Conservation (phyloP, 2,113 vertebrate species). For the Plestiodon gilberti region DNA sequence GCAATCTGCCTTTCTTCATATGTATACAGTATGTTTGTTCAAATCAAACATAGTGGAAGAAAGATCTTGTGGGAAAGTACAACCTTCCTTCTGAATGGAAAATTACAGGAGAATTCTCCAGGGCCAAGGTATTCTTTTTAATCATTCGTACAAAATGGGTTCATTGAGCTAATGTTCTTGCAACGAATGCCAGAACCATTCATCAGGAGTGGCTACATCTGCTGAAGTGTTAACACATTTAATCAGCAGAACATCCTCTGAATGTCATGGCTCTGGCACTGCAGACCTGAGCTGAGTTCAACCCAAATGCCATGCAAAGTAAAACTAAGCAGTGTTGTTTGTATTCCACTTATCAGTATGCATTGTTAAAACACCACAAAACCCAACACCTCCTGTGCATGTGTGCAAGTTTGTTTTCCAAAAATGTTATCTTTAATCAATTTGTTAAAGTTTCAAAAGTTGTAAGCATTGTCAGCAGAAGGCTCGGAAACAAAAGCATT, state of each 20-base stretch:
- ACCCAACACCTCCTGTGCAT: background rate
- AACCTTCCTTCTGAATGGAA: constrained; percentile 53
- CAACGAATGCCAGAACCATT: constrained; percentile 70
- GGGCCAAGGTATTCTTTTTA: constrained; percentile 63
- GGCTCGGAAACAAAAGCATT: background rate
- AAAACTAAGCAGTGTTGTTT: constrained; percentile 5
- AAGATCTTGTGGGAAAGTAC: constrained; percentile 43
- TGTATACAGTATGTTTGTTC: constrained; percentile 3
- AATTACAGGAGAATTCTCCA: constrained; percentile 54
- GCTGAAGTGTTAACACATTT: constrained; percentile 63
- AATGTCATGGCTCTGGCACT: constrained; percentile 55
- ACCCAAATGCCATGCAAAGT: constrained; percentile 34
- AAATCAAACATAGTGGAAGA: constrained; percentile 19
- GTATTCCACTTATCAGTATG: background rate
- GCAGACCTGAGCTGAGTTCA: constrained; percentile 45
- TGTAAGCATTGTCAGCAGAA: background rate
- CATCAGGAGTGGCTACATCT: constrained; percentile 57
- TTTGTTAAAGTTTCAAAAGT: background rate
- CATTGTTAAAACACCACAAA: background rate
- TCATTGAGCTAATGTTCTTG: constrained; percentile 69
- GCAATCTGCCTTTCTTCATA: background rate
- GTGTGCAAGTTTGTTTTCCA: background rate
- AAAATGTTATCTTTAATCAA: background rate
- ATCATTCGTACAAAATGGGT: constrained; percentile 71
- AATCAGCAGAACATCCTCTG: constrained; percentile 60